Evolutionary conservation across 2,888 invertebrate genomes (phyloP).

Genomic region (Heliconius aoede): DNA sequence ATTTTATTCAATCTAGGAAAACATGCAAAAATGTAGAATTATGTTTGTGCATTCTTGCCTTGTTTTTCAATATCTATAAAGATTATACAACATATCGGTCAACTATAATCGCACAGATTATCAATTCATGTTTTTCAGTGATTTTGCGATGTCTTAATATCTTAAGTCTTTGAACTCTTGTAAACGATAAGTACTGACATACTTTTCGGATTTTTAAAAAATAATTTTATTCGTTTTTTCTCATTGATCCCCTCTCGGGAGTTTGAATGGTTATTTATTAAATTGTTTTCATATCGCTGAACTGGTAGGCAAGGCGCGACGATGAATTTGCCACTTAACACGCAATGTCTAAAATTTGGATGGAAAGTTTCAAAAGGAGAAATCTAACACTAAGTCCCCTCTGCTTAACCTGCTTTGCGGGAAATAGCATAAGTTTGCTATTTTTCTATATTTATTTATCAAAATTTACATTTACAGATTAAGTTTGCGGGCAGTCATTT

Average conservation of each 20-base stretch:
- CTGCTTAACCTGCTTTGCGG: no score
- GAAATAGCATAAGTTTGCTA: background rate
- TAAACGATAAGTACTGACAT: no score
- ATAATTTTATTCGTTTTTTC: no score
- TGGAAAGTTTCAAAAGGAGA: no score
- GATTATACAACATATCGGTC: background rate
- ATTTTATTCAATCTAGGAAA: no score
- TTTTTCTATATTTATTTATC: background rate
- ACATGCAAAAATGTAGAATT: no score
- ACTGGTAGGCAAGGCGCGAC: background rate
- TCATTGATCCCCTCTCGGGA: no score
- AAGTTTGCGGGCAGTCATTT: slow-evolving; percentile 85
- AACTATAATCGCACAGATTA: slow-evolving; percentile 1
- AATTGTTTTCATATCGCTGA: background rate
- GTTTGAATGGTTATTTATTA: background rate
- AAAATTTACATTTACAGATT: slow-evolving; percentile 53
- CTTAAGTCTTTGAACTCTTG: background rate
- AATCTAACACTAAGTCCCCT: no score
- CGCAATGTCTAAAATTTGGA: no score
- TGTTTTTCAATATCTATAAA: background rate
- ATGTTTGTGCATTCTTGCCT: background rate
- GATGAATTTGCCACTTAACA: background rate
- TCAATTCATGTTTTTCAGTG: background rate
- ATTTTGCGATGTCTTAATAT: background rate
- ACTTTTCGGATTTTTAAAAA: no score